These are phyloP conservation scores for Cephus runcator DNA, from an alignment of 2,888 invertebrate species.

Conservation along the genomic window DNA sequence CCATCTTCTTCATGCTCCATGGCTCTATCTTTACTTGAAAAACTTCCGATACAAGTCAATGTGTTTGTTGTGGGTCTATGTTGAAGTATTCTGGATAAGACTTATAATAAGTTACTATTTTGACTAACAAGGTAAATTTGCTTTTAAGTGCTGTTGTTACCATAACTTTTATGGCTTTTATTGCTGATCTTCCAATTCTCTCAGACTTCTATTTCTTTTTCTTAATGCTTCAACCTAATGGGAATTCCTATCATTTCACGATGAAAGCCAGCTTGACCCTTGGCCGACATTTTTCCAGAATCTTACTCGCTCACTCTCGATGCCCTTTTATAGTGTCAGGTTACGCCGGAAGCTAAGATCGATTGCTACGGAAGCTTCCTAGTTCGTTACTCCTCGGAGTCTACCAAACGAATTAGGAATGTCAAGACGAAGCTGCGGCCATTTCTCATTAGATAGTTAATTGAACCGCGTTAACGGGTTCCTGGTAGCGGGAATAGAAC, in stretches of 20 bases:
- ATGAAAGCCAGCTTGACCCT: neutral
- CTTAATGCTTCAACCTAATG: neutral
- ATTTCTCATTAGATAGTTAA: neutral
- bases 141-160: neutral
- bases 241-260: constrained; percentile 5
- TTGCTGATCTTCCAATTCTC: neutral
- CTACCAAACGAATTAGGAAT: neutral
- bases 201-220: neutral
- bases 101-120: too few species aligned
- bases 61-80: too few species aligned
- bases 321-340: constrained; percentile 34
- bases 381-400: neutral
- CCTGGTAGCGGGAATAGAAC: neutral
- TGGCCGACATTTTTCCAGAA: neutral
- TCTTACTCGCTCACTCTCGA: constrained; percentile 1
- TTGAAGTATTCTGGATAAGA: too few species aligned
- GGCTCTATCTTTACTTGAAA: too few species aligned
- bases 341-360: constrained; percentile 29
- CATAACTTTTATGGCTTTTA: neutral
- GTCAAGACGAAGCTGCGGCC: neutral
- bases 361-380: constrained; percentile 24
- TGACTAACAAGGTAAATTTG: neutral
- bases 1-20: too few species aligned
- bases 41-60: too few species aligned
- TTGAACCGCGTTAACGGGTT: neutral